phyloP scores from a whole-genome alignment of 2,113 vertebrate species.

The Sturnus vulgaris region DNA sequence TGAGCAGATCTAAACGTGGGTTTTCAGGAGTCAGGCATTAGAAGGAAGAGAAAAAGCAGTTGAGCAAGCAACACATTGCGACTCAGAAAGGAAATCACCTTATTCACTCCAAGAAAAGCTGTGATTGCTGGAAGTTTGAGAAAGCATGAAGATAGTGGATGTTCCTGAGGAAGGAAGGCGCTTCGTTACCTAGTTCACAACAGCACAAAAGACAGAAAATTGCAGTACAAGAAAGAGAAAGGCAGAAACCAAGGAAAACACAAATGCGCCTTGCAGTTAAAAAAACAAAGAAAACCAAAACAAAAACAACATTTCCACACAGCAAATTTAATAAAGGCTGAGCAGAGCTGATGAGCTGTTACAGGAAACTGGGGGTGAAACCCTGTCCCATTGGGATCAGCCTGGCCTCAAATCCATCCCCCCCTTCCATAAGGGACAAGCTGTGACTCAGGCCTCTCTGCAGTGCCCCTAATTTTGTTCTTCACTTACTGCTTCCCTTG shows the following conservation, averaged over 20 bases:
- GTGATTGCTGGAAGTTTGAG: conserved; percentile 99
- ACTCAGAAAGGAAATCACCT: conserved; percentile 87
- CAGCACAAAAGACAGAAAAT: conserved; percentile 78
- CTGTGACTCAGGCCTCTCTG: not conserved
- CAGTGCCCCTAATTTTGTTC: not conserved
- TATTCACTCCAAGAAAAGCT: conserved; percentile 99
- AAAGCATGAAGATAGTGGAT: conserved; percentile 99
- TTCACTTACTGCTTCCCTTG: not conserved
- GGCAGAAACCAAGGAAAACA: conserved; percentile 68
- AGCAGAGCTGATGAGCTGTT: not conserved
- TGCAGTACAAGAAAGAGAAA: conserved; percentile 69
- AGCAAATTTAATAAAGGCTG: conserved; percentile 49
- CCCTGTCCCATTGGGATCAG: not conserved
- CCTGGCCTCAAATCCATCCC: not conserved
- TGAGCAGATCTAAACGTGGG: not conserved
- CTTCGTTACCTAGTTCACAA: conserved; percentile 88
- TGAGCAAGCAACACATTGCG: conserved; percentile 54
- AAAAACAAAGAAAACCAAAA: not conserved
- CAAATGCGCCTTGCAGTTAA: conserved; percentile 59
- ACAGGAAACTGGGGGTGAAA: not conserved
- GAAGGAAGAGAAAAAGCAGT: conserved; percentile 28
- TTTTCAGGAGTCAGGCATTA: conserved; percentile 1
- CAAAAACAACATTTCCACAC: conserved; percentile 22
- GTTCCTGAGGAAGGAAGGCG: conserved; percentile 98
- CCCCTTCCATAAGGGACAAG: not conserved